Percentiles rank a stretch among this genome's conserved stretches.
phyloP scores from a whole-genome alignment of 2,113 vertebrate species.

The Carettochelys insculpta region DNA sequence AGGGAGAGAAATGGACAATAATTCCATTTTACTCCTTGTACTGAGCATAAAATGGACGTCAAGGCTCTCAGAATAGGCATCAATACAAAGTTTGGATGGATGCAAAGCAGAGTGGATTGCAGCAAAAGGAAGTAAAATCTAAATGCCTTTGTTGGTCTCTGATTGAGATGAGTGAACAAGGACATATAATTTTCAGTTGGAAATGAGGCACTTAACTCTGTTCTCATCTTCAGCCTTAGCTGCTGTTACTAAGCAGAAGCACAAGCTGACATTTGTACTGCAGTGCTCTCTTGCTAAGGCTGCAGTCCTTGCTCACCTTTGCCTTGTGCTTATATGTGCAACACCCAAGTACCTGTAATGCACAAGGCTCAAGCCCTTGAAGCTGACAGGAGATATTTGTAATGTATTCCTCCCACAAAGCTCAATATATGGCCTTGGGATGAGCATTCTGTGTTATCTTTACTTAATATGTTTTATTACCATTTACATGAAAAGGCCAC shows the following conservation, averaged over 20 bases:
- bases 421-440: neutral
- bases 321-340: neutral
- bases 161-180: neutral
- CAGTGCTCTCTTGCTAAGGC: neutral
- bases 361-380: conserved; percentile 34
- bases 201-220: neutral
- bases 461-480: neutral
- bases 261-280: neutral
- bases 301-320: neutral
- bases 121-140: neutral
- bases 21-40: neutral
- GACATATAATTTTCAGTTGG: neutral
- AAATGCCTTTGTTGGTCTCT: neutral
- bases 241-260: neutral
- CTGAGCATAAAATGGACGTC: neutral
- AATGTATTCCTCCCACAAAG: neutral
- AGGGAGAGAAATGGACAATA: neutral
- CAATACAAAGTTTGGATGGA: neutral
- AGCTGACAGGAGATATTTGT: conserved; percentile 10
- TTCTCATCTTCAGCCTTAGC: neutral
- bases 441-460: neutral
- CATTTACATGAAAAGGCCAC: neutral
- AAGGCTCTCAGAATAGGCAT: neutral
- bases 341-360: neutral
- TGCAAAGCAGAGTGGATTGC: neutral